These are phyloP conservation scores for Epizoanthus scotinus DNA, from an alignment of 92 coral and sea anemone genomes.

Conservation along the genomic window DNA sequence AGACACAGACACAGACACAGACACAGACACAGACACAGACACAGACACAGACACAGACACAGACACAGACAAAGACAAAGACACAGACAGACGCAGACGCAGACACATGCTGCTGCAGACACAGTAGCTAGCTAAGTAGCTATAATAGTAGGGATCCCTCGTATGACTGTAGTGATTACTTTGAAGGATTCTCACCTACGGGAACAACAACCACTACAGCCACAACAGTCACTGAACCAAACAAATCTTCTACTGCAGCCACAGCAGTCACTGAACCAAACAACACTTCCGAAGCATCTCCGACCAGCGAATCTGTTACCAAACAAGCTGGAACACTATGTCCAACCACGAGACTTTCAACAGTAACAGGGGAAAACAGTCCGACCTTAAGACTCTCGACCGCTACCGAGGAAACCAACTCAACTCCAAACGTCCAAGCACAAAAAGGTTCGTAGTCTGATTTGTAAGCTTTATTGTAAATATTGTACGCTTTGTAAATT, in stretches of 20 bases:
- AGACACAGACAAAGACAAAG: too few relatives aligned
- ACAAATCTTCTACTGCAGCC: constrained; percentile 4
- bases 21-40: too few relatives aligned
- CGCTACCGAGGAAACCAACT: constrained; percentile 6
- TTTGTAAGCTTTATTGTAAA: too few relatives aligned
- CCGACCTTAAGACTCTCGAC: neutral
- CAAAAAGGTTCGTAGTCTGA: constrained; percentile 2
- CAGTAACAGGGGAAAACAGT: constrained; percentile 4
- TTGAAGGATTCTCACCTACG: neutral
- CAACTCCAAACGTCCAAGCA: constrained; percentile 14
- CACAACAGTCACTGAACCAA: neutral
- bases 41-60: too few relatives aligned
- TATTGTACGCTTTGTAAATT: too few relatives aligned
- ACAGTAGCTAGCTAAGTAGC: neutral
- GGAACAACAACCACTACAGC: constrained; percentile 7
- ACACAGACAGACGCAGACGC: neutral
- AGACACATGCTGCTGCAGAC: neutral
- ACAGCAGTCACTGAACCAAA: neutral
- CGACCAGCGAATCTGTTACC: neutral
- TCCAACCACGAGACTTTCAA: constrained; percentile 15
- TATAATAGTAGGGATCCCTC: neutral
- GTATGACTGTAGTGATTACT: neutral
- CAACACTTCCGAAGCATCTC: neutral
- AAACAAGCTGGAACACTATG: neutral
- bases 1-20: too few relatives aligned